A percentile compares a stretch with the other conserved stretches of the same genome.
phyloP scores from a whole-genome alignment of 2,113 vertebrate genomes.

The Excalfactoria chinensis region DNA sequence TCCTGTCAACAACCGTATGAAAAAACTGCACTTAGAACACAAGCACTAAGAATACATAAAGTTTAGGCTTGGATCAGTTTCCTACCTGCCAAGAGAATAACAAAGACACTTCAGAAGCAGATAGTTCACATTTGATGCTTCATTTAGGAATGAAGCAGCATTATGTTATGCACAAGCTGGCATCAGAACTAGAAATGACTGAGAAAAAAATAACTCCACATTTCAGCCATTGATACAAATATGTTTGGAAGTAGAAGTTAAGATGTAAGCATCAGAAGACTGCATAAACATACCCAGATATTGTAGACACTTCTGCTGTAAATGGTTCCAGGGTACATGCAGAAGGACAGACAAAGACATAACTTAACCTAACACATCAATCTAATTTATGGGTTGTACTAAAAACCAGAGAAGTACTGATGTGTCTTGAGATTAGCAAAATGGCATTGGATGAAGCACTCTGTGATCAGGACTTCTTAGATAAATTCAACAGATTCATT shows the following conservation, averaged over 20 bases:
- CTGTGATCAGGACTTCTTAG: background rate
- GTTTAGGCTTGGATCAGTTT: background rate
- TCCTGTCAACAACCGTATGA: background rate
- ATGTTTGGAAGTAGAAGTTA: background rate
- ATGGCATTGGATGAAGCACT: background rate
- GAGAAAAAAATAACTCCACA: background rate
- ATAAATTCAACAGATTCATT: background rate
- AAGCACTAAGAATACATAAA: background rate
- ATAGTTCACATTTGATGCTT: background rate
- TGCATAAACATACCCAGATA: background rate
- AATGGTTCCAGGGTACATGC: rapidly evolving
- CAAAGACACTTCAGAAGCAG: background rate
- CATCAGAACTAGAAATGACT: background rate
- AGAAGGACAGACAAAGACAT: background rate
- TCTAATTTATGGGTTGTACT: background rate
- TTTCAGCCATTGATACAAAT: background rate
- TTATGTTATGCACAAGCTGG: background rate
- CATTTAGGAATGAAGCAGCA: background rate
- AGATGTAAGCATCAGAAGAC: background rate
- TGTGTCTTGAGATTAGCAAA: background rate
- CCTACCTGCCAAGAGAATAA: background rate
- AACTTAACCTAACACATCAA: background rate
- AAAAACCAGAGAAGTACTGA: background rate
- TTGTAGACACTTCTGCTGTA: background rate
- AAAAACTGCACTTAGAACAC: background rate